Evolutionary conservation across 2,888 invertebrate species (phyloP), one percentile per base, ranked within the genome.

Genomic region (Baronia brevicornis): DNA sequence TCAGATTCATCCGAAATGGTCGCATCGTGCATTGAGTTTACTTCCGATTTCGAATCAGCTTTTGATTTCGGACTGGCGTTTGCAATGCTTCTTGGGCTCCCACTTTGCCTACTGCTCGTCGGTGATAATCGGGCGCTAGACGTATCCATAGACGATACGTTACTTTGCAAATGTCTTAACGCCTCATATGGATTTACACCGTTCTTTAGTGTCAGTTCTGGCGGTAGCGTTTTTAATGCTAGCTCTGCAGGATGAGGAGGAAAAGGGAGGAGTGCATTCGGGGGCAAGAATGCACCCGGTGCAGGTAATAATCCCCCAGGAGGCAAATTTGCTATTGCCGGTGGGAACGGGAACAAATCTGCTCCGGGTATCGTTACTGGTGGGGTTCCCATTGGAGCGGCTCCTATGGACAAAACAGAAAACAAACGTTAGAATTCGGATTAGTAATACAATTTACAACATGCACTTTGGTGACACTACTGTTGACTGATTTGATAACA

Each of bases 1-100:
- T 90, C 90, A 0, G 90, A 89, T 40, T 87, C 87, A 36, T 88
- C 89, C 3, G 88, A 86, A 39, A 85, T 85, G 0, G 87, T 87
- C 12, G 86, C 86, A 18, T 88, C 88, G 39, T 87, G 84, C 5
- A 88, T 87, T 5, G 90, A 91, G 56, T 88, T 89, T 8, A 86
- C 86, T 60, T 88, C 88, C 1, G 87, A 86, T 40, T 87, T 87
- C 0, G 85, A 82, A 54, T 88, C 88, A 2, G 71, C 70, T 63
- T 84, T 84, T 5, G 78, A 85, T 53, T 85, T 70, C 2, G 85
- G 85, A 47, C 80, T 72, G 2, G 63, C 72, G 30, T 78, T 77
- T 1, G 57, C 48, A 29, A 72, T 57, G 45, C 80, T 77, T 28
- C 84, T 74, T 1, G 87, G 87, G 44, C 87, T 87, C 1, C 71